Evolutionary conservation across 2,888 invertebrate genomes (phyloP), one percentile per base, ranked within the genome.

Genomic region (Mycalesis mineus): DNA sequence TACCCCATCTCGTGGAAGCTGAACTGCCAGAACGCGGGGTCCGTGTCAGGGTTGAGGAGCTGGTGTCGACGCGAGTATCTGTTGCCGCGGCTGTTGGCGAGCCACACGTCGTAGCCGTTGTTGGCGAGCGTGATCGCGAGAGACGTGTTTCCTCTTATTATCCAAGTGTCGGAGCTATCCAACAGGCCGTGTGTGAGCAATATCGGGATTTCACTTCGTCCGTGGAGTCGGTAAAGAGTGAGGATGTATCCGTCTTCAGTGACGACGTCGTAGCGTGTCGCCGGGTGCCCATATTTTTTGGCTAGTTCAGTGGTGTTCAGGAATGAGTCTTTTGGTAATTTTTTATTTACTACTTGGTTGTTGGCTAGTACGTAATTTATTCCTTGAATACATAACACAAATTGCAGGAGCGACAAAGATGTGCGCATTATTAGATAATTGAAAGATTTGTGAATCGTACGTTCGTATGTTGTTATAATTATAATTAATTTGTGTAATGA

Each of bases 1-100:
- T 76, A 67, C 0, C 93, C 95, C 75, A 94, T 92, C 70, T 96
- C 93, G 71, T 95, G 92, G 84, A 91, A 92, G 61, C 92, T 91
- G 65, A 88, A 92, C 45, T 84, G 62, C 91, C 92, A 92, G 11
- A 15, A 47, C 15, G 31, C 15, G 7, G 9, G 14, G 31, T 31
- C 2, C 31, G 3, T 33, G 14, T 8, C 14, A 9, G 29, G 29
- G 13, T 47, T 6, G 65, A 77, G 92, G 1, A 6, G 1, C 0
- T 67, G 62, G 68, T 94, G 94, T 8, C 77, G 77, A 29, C 86
- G 78, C 1, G 91, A 90, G 70, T 93, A 93, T 5, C 78, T 83
- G 68, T 91, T 93, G 6, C 95, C 95, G 54, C 94, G 80, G 8
- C 81, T 79, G 57, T 82, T 82, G 45, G 75, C 71, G 0, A 67